A percentile compares a stretch with the other conserved stretches of the same genome.
phyloP scores from a whole-genome alignment of 1,140 invertebrate species.

The Argopecten irradians region DNA sequence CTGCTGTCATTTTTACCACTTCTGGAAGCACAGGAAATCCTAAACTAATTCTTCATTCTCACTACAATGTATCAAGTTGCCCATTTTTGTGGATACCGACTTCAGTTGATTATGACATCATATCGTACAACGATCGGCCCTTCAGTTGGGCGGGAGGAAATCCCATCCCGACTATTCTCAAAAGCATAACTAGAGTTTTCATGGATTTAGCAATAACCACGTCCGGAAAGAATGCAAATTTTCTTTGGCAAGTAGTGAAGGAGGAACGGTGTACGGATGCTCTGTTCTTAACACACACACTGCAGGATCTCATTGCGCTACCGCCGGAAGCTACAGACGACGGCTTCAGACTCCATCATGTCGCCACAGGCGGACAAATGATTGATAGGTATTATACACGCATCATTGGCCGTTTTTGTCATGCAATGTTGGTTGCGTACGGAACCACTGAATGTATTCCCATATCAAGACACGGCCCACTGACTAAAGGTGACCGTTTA shows the following conservation, averaged over 20 bases:
- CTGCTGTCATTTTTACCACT: conserved; percentile 25
- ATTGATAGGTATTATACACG: not conserved
- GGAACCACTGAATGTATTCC: not conserved
- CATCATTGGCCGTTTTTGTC: not conserved
- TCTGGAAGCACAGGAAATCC: conserved; percentile 42
- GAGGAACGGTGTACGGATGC: conserved; percentile 25
- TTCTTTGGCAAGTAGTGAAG: not conserved
- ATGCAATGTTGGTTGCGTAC: not conserved
- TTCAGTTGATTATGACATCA: not conserved
- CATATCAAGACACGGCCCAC: not conserved
- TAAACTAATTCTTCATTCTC: conserved; percentile 29
- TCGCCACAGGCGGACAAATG: not conserved
- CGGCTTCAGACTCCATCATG: not conserved
- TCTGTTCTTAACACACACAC: not conserved
- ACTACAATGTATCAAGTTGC: not conserved
- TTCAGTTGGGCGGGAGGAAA: conserved; percentile 30
- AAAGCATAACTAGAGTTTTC: conserved; percentile 10
- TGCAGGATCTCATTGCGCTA: not conserved
- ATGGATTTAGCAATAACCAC: not conserved
- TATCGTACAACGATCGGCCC: not conserved
- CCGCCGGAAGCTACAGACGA: not conserved
- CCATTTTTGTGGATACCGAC: not conserved
- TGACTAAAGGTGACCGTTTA: not conserved
- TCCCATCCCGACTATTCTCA: not conserved
- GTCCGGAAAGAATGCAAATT: not conserved